Evolutionary conservation across 1,140 invertebrate species (phyloP).

Genomic region (Drosophila elegans): DNA sequence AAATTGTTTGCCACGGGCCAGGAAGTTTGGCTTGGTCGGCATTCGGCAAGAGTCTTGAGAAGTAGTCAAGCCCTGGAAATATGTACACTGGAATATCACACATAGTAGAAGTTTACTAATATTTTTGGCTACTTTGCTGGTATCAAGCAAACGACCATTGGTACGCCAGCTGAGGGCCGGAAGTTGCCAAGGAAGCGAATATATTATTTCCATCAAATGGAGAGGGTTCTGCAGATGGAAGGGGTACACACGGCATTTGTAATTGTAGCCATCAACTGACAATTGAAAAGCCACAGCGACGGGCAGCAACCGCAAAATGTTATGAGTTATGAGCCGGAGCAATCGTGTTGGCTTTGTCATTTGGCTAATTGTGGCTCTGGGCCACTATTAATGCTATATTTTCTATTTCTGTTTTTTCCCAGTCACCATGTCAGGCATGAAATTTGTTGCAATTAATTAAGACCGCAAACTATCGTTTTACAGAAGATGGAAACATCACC

Average conservation of each 20-base stretch:
- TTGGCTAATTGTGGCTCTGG: conserved; percentile 79
- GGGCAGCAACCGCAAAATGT: conserved; percentile 41
- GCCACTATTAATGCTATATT: conserved; percentile 65
- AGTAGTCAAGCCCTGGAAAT: conserved; percentile 29
- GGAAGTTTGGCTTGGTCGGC: conserved; percentile 8
- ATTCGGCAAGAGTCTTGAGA: conserved; percentile 36
- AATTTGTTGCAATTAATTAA: conserved; percentile 82
- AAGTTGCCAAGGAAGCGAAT: conserved; percentile 47
- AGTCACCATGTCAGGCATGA: conserved; percentile 47
- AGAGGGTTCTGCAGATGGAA: background rate
- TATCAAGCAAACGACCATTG: conserved; percentile 43
- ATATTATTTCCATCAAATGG: conserved; percentile 14
- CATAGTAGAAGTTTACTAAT: too few species aligned
- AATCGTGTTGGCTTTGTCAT: conserved; percentile 70
- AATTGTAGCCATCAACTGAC: conserved; percentile 34
- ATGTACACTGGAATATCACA: background rate
- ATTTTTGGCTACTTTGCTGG: too few species aligned
- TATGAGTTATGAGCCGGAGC: conserved; percentile 68
- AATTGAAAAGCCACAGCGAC: conserved; percentile 38
- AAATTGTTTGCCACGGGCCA: conserved; percentile 58
- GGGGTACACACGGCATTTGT: background rate
- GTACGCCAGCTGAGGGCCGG: conserved; percentile 31
- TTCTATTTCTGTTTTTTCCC: conserved; percentile 24
- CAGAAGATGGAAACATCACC: conserved; percentile 68
- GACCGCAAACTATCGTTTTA: conserved; percentile 60